Conservation (phyloP, 2,113 vertebrate species). For the Callocephalon fimbriatum region DNA sequence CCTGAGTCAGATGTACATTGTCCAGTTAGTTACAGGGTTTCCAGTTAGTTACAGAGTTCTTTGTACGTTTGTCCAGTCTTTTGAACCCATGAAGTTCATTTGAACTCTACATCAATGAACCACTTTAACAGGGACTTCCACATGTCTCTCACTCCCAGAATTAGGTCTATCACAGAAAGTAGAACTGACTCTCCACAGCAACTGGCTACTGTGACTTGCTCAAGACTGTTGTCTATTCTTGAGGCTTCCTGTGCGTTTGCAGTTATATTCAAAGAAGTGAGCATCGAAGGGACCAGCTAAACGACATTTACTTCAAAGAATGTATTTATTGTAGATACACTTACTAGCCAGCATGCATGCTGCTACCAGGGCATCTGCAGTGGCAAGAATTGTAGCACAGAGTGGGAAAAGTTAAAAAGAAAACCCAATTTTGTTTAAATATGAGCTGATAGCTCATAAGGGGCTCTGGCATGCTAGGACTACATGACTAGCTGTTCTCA, state of each 20-base stretch:
- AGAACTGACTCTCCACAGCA: background rate
- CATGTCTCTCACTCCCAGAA: accelerated
- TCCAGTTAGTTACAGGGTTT: background rate
- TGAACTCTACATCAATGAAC: background rate
- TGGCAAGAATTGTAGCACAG: background rate
- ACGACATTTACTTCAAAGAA: background rate
- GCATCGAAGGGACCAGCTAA: background rate
- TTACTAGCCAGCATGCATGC: background rate
- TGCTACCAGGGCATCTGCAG: background rate
- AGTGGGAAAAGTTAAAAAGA: background rate
- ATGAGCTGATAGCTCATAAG: background rate
- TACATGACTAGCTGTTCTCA: background rate
- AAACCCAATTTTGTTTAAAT: background rate
- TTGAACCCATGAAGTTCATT: background rate
- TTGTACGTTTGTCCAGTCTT: background rate
- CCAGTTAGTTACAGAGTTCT: background rate
- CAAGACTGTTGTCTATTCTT: background rate
- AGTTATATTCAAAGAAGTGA: background rate
- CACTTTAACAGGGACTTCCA: background rate
- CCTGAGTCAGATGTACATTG: background rate
- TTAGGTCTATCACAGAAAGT: background rate
- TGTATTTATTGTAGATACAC: background rate
- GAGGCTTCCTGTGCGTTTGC: background rate
- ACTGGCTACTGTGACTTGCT: background rate
- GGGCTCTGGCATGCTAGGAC: background rate